Evolutionary conservation across 2,888 invertebrate species (phyloP).

Genomic region (Glyphotaelius pellucidus): DNA sequence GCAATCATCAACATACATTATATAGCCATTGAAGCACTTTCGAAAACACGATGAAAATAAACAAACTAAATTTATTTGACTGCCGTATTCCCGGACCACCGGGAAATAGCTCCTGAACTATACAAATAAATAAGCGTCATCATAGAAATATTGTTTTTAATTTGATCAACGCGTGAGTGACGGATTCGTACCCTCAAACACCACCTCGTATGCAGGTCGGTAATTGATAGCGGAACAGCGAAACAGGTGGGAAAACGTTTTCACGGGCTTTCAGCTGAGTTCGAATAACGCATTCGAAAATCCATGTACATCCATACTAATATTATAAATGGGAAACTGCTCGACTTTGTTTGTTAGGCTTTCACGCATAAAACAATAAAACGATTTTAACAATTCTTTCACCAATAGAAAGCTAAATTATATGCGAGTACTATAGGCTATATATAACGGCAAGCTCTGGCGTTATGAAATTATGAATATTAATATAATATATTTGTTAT

Average conservation of each 20-base stretch:
- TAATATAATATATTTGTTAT: no score
- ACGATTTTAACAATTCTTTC: no score
- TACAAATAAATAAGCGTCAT: constrained; percentile 60
- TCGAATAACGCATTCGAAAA: background rate
- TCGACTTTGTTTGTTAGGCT: no score
- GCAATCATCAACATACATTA: constrained; percentile 42
- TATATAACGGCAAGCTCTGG: no score
- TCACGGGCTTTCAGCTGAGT: background rate
- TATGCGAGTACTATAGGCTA: no score
- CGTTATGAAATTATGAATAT: no score
- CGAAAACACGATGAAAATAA: constrained; percentile 13
- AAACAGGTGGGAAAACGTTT: background rate
- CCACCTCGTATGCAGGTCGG: background rate
- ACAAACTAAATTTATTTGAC: constrained; percentile 39
- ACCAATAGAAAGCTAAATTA: no score
- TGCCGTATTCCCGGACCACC: constrained; percentile 56
- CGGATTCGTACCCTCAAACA: background rate
- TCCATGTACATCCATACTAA: no score
- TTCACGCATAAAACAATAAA: no score
- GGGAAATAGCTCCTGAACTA: constrained; percentile 54
- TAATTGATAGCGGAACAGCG: background rate
- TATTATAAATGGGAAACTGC: no score
- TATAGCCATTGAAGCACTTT: constrained; percentile 50
- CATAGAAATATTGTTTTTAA: constrained; percentile 54
- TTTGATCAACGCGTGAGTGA: constrained; percentile 26